Conservation (phyloP, 2,797 vertebrate genomes). For the Nyctibius grandis region DNA sequence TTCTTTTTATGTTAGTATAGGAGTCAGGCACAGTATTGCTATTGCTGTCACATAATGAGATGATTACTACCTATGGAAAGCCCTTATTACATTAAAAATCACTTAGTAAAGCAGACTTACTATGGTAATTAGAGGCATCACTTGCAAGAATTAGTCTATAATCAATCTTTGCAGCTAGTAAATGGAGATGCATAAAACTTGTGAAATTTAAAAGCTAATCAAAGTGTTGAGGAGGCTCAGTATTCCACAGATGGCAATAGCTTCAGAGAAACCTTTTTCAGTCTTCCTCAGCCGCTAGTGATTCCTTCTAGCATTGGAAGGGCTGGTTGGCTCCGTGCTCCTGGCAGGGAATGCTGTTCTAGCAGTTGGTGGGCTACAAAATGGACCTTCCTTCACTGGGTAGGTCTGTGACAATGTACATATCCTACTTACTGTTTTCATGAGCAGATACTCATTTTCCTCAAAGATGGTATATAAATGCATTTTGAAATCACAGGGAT, state of each 20-base stretch:
- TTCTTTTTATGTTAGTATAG: not conserved
- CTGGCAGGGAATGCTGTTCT: not conserved
- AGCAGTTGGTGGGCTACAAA: not conserved
- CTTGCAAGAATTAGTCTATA: conserved; percentile 25
- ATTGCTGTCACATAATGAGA: conserved; percentile 38
- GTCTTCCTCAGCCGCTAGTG: not conserved
- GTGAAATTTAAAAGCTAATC: not conserved
- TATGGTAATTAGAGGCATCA: conserved; percentile 42
- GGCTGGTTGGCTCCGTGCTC: not conserved
- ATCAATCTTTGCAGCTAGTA: conserved; percentile 12
- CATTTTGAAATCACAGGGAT: not conserved
- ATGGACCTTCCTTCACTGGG: too few species aligned
- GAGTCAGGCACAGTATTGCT: not conserved
- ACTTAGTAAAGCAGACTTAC: conserved; percentile 19
- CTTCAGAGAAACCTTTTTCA: not conserved
- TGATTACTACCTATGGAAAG: conserved; percentile 48
- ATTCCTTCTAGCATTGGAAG: not conserved
- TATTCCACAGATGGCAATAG: too few species aligned
- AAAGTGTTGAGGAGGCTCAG: not conserved
- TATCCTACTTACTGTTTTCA: not conserved
- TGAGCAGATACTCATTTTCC: not conserved
- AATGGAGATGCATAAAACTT: not conserved
- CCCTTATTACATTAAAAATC: conserved; percentile 50
- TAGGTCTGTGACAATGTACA: not conserved
- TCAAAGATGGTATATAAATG: not conserved